Evolutionary conservation across 2,797 vertebrate species (phyloP).

Genomic region (Fratercula arctica): DNA sequence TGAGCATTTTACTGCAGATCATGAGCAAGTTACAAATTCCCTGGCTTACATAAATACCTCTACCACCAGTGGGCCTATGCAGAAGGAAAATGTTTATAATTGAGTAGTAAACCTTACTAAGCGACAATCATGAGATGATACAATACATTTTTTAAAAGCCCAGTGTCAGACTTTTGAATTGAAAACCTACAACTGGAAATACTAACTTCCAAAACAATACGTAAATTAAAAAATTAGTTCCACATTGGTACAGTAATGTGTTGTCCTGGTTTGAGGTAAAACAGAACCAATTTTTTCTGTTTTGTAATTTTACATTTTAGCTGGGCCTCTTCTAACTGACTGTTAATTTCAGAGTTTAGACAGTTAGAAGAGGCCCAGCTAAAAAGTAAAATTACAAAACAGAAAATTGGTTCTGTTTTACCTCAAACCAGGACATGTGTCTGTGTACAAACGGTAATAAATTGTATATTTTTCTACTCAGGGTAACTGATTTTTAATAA

Average conservation of each 20-base stretch:
- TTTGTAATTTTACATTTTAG: too few relatives aligned
- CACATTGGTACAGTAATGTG: not conserved
- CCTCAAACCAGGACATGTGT: not conserved
- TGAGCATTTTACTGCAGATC: slow-evolving; percentile 20
- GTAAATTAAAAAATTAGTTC: not conserved
- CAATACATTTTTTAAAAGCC: not conserved
- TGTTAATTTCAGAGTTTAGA: too few relatives aligned
- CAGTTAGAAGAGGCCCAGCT: too few relatives aligned
- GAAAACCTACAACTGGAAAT: not conserved
- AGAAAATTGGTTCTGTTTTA: too few relatives aligned
- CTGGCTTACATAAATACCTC: slow-evolving; percentile 19
- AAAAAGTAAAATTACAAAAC: too few relatives aligned
- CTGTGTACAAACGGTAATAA: not conserved
- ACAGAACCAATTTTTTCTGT: too few relatives aligned
- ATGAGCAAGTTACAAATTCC: slow-evolving; percentile 19
- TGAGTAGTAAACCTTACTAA: not conserved
- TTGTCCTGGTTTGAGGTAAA: not conserved
- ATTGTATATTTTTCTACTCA: not conserved
- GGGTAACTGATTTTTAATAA: not conserved
- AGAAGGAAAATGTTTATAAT: not conserved
- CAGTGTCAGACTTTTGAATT: not conserved
- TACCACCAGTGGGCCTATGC: not conserved
- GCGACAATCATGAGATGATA: not conserved
- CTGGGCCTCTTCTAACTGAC: too few relatives aligned
- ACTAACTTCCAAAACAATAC: not conserved